Conservation (phyloP, 2,888 invertebrate species). For the Scaptomyza cyrtandrae region DNA sequence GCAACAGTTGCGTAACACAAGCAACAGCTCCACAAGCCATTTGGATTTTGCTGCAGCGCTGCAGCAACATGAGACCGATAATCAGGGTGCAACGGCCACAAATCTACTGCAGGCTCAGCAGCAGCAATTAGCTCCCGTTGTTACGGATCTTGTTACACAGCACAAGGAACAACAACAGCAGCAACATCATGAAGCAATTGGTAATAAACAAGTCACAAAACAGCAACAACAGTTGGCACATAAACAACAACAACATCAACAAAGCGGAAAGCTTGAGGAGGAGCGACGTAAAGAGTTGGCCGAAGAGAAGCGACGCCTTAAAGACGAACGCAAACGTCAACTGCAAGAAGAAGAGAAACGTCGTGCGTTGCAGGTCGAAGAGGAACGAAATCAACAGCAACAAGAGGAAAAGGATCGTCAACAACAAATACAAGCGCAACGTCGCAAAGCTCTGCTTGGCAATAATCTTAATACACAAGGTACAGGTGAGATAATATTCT, state of each 20-base stretch:
- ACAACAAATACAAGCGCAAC: slow-evolving; percentile 83
- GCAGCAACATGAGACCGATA: slow-evolving; percentile 7
- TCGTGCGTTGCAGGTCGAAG: slow-evolving; percentile 72
- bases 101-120: slow-evolving; percentile 19
- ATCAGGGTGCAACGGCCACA: not conserved
- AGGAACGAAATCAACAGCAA: slow-evolving; percentile 81
- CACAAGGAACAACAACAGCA: slow-evolving; percentile 24
- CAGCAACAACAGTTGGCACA: slow-evolving; percentile 21
- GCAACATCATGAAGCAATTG: slow-evolving; percentile 8
- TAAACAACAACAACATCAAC: slow-evolving; percentile 21
- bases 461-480: slow-evolving; percentile 25
- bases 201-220: slow-evolving; percentile 25
- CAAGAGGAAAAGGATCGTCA: slow-evolving; percentile 83
- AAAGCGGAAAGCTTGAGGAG: slow-evolving; percentile 62
- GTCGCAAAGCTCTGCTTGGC: slow-evolving; percentile 80
- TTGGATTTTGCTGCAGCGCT: slow-evolving; percentile 21
- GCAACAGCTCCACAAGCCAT: not conserved
- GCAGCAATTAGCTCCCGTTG: slow-evolving; percentile 1
- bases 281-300: slow-evolving; percentile 74
- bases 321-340: slow-evolving; percentile 82
- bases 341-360: slow-evolving; percentile 82
- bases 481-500: slow-evolving; percentile 29
- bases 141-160: slow-evolving; percentile 3
- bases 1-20: not conserved
- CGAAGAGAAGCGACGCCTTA: slow-evolving; percentile 81